Percentiles rank a stretch among this genome's conserved stretches.
Evolutionary conservation across 2,113 vertebrate species (phyloP).

Genomic region (Protobothrops mucrosquamatus): DNA sequence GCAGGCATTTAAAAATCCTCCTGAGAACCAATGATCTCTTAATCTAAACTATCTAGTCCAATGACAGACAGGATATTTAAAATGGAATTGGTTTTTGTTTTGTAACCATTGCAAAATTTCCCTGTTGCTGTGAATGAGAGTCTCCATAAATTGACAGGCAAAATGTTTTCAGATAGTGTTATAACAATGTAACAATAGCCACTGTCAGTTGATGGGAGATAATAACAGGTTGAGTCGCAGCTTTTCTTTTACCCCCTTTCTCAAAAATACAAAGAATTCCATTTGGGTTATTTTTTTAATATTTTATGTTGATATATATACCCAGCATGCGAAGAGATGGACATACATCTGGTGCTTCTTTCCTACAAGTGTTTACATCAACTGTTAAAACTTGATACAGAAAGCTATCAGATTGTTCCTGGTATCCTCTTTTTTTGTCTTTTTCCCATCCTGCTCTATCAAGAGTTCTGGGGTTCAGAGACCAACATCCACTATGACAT

Average conservation of each 20-base stretch:
- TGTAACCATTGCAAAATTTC: not conserved
- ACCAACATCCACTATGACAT: not conserved
- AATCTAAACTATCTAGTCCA: not conserved
- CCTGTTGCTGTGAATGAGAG: not conserved
- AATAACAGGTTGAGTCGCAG: not conserved
- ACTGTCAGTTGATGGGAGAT: not conserved
- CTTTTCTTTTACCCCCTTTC: not conserved
- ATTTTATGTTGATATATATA: not conserved
- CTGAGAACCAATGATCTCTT: not conserved
- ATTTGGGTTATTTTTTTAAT: not conserved
- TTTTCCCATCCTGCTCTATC: not conserved
- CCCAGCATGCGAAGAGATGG: not conserved
- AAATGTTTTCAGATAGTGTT: not conserved
- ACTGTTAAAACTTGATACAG: not conserved
- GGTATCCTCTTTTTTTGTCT: not conserved
- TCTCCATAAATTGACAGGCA: not conserved
- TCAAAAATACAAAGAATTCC: not conserved
- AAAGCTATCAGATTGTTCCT: not conserved
- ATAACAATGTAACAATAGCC: not conserved
- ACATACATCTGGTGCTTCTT: not conserved
- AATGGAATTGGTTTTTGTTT: not conserved
- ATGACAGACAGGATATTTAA: not conserved
- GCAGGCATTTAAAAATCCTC: not conserved
- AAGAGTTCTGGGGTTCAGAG: not conserved
- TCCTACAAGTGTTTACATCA: not conserved